Percentiles rank a stretch among this genome's conserved stretches.
Conservation (phyloP, 1,140 invertebrate species). For the Psilanteris sp. region DNA sequence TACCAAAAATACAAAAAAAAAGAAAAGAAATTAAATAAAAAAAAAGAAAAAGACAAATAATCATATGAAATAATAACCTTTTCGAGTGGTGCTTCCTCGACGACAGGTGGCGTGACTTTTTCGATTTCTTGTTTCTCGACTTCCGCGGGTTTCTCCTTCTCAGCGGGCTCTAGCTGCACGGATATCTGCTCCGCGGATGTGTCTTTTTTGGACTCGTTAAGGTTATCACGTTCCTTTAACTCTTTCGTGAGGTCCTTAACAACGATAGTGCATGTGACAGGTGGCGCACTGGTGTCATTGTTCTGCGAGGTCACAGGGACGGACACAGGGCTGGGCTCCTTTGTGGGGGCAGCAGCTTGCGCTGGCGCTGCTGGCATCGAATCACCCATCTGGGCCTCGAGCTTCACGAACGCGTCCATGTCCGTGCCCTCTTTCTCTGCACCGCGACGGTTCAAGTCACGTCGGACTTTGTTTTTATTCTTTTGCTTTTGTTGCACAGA, state of each 20-base stretch:
- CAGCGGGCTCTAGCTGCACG: neutral
- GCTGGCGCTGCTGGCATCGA: neutral
- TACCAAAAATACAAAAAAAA: too few relatives aligned
- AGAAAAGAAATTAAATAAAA: too few relatives aligned
- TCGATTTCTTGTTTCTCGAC: conserved; percentile 51
- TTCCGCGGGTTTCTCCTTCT: conserved; percentile 4
- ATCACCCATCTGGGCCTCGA: conserved; percentile 28
- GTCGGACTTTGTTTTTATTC: conserved; percentile 74
- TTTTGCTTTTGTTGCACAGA: conserved; percentile 76
- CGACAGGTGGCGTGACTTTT: neutral
- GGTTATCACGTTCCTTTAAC: conserved; percentile 71
- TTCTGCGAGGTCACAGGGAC: too few relatives aligned
- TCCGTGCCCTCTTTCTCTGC: conserved; percentile 80
- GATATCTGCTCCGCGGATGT: conserved; percentile 33
- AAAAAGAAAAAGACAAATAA: too few relatives aligned
- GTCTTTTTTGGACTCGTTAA: conserved; percentile 68
- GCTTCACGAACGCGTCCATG: conserved; percentile 80
- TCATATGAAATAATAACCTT: neutral
- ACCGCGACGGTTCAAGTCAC: conserved; percentile 77
- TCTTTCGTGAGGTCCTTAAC: conserved; percentile 66
- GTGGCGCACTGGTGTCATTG: conserved; percentile 15
- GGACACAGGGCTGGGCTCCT: too few relatives aligned
- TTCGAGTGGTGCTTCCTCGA: conserved; percentile 20
- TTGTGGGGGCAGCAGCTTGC: neutral
- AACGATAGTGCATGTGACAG: conserved; percentile 1